These are phyloP conservation scores for Drosophila quinaria DNA, from an alignment of 2,888 invertebrate species.

Conservation along the genomic window DNA sequence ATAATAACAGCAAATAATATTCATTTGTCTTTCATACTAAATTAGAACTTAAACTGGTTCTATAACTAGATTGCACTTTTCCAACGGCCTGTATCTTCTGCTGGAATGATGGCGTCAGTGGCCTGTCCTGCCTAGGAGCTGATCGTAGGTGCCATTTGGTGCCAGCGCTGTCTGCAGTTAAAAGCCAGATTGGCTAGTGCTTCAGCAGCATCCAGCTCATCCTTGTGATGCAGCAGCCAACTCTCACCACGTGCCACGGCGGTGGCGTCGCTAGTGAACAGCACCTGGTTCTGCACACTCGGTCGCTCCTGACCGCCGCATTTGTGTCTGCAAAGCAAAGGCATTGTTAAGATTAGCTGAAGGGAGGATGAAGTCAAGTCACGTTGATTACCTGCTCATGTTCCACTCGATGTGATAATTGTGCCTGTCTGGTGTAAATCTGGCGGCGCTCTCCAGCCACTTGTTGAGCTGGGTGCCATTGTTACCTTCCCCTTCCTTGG, in stretches of 20 bases:
- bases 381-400: constrained; percentile 73
- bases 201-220: constrained; percentile 92
- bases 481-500: constrained; percentile 1
- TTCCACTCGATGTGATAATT: constrained; percentile 91
- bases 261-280: constrained; percentile 60
- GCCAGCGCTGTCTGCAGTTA: constrained; percentile 84
- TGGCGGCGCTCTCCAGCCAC: constrained; percentile 91
- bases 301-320: constrained; percentile 57
- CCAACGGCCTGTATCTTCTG: constrained; percentile 72
- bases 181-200: constrained; percentile 90
- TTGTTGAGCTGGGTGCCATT: constrained; percentile 88
- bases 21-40: constrained; percentile 70
- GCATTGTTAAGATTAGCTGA: not conserved
- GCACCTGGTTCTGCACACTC: constrained; percentile 45
- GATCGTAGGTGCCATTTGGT: constrained; percentile 71
- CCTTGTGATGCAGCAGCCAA: constrained; percentile 87
- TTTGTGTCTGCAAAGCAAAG: constrained; percentile 68
- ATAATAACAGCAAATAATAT: constrained; percentile 51
- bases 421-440: constrained; percentile 90
- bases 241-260: constrained; percentile 53
- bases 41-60: constrained; percentile 49
- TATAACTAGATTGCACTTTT: constrained; percentile 73
- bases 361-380: too few relatives aligned
- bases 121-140: constrained; percentile 67
- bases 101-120: constrained; percentile 82